phyloP scores from a whole-genome alignment of 2,888 invertebrate genomes.

The Eledone cirrhosa region DNA sequence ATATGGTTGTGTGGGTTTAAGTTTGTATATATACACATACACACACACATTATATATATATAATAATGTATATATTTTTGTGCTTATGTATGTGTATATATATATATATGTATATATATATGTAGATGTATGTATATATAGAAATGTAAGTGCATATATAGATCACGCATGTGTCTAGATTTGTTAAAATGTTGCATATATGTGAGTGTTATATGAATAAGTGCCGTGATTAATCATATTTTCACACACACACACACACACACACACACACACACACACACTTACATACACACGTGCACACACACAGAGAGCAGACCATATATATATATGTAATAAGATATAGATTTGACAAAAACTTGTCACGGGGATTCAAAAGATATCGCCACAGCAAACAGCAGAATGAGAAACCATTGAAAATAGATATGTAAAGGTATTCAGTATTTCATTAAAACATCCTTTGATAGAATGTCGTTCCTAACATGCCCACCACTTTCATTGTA shows the following conservation, averaged over 20 bases:
- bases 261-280: conserved; percentile 12
- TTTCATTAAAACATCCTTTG: too few species aligned
- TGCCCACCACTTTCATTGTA: too few species aligned
- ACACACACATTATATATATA: background rate
- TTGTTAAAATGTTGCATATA: too few species aligned
- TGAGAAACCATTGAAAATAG: background rate
- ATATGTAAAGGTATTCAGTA: too few species aligned
- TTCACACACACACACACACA: background rate
- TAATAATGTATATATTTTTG: background rate
- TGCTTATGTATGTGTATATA: background rate
- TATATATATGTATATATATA: background rate
- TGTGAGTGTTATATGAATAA: too few species aligned
- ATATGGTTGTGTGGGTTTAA: too few species aligned
- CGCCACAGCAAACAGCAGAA: conserved; percentile 24
- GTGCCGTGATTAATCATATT: too few species aligned
- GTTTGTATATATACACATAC: background rate
- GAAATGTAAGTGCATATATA: background rate
- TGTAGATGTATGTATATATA: background rate
- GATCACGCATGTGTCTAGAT: background rate
- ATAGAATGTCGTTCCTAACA: too few species aligned
- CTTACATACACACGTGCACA: background rate
- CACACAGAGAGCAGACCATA: background rate
- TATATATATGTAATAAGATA: background rate
- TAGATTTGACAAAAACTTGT: too few species aligned
- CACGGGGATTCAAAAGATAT: background rate